Base-by-base conservation (phyloP, 1,140 invertebrate genomes). In the Brachionus angularis region DNA sequence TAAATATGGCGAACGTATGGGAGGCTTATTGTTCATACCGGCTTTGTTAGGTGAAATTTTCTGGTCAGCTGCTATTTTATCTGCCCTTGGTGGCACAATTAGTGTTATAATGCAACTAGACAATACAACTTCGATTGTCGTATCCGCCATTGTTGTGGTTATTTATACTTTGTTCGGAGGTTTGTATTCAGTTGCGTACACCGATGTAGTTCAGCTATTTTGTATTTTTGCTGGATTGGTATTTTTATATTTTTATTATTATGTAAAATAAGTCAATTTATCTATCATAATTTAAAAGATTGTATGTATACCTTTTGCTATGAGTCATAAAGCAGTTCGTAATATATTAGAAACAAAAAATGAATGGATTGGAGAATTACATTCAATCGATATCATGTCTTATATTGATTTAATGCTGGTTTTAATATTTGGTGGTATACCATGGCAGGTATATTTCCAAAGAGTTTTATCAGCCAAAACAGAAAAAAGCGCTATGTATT, bases 361-460 rank as follows among this genome's bases (percentile, higher is more conserved):
- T 18, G 73, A 79, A 46, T 97, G 93, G 93, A 89, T 96, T 52
- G 92, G 93, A 0, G 79, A 84, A 10, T 82, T 97, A 3, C 85
- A 88, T 7, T 79, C 86, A 0, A 80, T 85, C 5, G 87, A 90
- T 71, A 86, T 88, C 44, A 91, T 89, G 78, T 86, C 85, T 55
- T 98, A 96, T 79, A 77, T 93, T 21, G 96, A 98, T 83, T 88
- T 90, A 73, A 91, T 89, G 23, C 83, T 98, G 61, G 84, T 98
- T 50, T 84, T 98, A 7, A 85, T 96, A 46, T 96, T 97, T 76
- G 96, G 96, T 7, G 96, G 96, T 25, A 97, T 98, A 75, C 96
- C 96, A 0, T 98, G 96, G 96, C 92, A 95, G 86, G 88, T 96
- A 3, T 98, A 97, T 79, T 98, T 98, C 82, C 96, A 98, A 84